These are phyloP conservation scores for Lepisosteus oculatus DNA, from an alignment of 2,113 vertebrate genomes.

Conservation along the genomic window DNA sequence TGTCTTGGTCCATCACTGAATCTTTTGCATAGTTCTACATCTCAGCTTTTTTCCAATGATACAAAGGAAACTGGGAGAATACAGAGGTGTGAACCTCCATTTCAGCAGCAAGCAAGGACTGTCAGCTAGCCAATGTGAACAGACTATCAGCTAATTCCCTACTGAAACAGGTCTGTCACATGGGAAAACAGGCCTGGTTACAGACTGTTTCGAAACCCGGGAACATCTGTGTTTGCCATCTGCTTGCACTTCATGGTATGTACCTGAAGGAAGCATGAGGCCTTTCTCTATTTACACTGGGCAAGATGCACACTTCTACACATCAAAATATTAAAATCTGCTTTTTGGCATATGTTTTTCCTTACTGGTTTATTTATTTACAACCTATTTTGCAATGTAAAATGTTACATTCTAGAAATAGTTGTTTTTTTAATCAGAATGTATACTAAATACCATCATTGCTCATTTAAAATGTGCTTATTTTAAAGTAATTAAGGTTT, in stretches of 20 bases:
- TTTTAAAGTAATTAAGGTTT: no score
- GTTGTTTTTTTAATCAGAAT: no score
- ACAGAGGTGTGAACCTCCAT: conserved; percentile 46
- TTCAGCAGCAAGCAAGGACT: conserved; percentile 41
- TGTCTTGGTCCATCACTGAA: no score
- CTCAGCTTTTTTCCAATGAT: no score
- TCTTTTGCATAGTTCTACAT: no score
- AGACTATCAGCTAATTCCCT: conserved; percentile 57
- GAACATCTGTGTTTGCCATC: conserved; percentile 73
- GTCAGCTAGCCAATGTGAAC: conserved; percentile 49
- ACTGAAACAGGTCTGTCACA: conserved; percentile 47
- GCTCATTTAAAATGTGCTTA: no score
- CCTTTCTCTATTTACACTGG: conserved; percentile 42
- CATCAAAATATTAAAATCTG: no score
- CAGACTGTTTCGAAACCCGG: conserved; percentile 55
- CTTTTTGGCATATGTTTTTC: no score
- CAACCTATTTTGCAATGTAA: no score
- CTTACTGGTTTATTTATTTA: no score
- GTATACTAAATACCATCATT: no score
- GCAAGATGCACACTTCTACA: conserved; percentile 10
- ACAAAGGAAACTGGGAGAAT: background rate
- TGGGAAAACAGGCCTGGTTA: conserved; percentile 55
- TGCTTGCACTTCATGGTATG: conserved; percentile 55
- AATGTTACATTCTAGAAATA: no score
- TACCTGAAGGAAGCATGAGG: conserved; percentile 51